Conservation (phyloP, 2,113 vertebrate species). For the Anolis sagrei region DNA sequence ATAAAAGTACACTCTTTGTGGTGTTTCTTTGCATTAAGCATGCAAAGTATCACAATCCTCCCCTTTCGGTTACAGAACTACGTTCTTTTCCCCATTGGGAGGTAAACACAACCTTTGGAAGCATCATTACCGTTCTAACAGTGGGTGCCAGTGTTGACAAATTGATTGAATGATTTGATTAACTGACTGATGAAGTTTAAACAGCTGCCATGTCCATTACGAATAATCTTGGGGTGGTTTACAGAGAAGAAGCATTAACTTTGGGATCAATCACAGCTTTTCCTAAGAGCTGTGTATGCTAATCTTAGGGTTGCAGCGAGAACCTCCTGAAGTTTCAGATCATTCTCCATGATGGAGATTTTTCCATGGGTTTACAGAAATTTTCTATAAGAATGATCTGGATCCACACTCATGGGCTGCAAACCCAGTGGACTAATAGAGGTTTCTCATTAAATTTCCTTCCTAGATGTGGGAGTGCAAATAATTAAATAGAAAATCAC, state of each 20-base stretch:
- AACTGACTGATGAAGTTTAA: neutral
- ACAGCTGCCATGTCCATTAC: neutral
- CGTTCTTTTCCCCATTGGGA: neutral
- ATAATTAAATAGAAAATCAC: too few species aligned
- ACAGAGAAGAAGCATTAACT: neutral
- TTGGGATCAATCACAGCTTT: too few species aligned
- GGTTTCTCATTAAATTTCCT: too few species aligned
- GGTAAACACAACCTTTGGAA: neutral
- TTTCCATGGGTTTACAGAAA: too few species aligned
- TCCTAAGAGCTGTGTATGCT: too few species aligned
- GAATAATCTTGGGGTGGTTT: neutral
- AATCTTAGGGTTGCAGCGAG: too few species aligned
- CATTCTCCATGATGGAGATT: too few species aligned
- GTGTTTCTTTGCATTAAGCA: neutral
- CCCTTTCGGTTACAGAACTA: neutral
- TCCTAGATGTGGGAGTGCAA: too few species aligned
- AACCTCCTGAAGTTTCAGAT: too few species aligned
- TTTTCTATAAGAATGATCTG: too few species aligned
- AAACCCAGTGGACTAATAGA: too few species aligned
- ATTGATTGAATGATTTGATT: neutral
- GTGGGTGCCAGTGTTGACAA: neutral
- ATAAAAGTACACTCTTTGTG: neutral
- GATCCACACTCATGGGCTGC: too few species aligned
- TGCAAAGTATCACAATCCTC: slow-evolving; percentile 17
- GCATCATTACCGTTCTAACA: neutral